Conservation (phyloP, 2,113 vertebrate genomes). For the Tachysurus fulvidraco region DNA sequence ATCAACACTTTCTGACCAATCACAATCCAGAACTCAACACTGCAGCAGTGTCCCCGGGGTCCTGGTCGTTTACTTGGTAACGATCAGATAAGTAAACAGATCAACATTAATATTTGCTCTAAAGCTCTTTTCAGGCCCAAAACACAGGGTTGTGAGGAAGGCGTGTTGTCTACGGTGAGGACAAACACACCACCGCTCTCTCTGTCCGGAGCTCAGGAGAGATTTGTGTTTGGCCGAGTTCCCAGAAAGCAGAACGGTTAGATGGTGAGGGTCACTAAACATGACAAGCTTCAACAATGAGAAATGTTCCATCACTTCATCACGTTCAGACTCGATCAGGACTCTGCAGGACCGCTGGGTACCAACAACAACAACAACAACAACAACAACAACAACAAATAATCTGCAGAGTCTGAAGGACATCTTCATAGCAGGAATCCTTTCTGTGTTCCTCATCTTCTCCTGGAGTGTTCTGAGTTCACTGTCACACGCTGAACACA, state of each 20-base stretch:
- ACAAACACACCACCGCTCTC: neutral
- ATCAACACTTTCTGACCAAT: neutral
- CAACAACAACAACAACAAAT: neutral
- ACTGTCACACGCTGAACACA: neutral
- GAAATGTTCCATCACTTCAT: slow-evolving; percentile 6
- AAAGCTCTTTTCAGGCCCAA: neutral
- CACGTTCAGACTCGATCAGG: neutral
- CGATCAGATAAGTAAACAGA: neutral
- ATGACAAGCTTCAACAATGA: neutral
- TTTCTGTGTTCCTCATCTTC: neutral
- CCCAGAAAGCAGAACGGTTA: neutral
- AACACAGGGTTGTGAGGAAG: neutral
- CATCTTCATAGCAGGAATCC: neutral
- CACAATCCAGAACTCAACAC: neutral
- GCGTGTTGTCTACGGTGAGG: neutral
- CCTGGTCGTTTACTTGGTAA: neutral
- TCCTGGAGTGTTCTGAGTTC: neutral
- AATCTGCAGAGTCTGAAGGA: neutral
- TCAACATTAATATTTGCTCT: neutral
- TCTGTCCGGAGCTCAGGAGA: neutral
- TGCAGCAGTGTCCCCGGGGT: neutral
- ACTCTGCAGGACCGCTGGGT: neutral
- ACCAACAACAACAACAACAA: too few species aligned
- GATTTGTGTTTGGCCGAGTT: neutral
- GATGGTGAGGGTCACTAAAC: neutral